Conservation (phyloP, 2,113 vertebrate genomes). For the Ovibos moschatus region DNA sequence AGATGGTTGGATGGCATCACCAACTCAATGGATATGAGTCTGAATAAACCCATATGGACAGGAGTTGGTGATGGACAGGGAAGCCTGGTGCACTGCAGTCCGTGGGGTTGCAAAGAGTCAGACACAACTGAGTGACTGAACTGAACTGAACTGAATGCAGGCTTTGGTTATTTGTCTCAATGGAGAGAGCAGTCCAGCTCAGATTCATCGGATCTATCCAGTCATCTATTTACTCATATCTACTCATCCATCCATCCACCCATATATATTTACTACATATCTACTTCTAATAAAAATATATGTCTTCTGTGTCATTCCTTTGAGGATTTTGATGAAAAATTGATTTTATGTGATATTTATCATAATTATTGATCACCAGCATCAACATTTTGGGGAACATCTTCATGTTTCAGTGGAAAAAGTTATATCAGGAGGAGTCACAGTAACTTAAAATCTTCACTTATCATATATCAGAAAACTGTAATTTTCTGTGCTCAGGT, state of each 20-base stretch:
- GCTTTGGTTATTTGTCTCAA: background rate
- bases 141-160: background rate
- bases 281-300: background rate
- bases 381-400: background rate
- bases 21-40: background rate
- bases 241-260: no score
- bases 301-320: background rate
- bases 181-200: background rate
- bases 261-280: no score
- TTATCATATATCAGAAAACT: background rate
- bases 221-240: no score
- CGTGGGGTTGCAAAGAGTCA: background rate
- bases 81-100: background rate
- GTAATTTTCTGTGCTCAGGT: background rate
- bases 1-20: background rate
- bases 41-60: background rate
- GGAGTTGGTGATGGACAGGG: background rate
- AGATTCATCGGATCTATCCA: background rate
- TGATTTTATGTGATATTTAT: background rate
- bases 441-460: background rate
- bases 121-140: background rate
- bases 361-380: background rate
- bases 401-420: background rate
- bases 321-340: background rate
- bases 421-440: background rate